Conservation (phyloP, 2,113 vertebrate species). For the Pteruthius melanotis region DNA sequence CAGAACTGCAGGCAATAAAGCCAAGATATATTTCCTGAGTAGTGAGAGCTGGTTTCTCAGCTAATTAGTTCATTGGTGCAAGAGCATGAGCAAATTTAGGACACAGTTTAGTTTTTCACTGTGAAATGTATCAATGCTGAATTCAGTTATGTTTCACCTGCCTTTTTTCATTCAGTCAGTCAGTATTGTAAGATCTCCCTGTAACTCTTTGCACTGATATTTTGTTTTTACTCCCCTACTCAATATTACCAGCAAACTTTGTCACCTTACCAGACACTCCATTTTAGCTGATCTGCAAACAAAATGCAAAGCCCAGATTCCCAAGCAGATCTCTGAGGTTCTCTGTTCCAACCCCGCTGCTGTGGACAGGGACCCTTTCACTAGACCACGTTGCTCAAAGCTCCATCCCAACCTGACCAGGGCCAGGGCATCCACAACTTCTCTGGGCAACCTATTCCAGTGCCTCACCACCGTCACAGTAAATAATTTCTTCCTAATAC, state of each 20-base stretch:
- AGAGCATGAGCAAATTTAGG: not conserved
- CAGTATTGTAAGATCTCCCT: not conserved
- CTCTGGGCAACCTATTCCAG: not conserved
- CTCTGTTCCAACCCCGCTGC: not conserved
- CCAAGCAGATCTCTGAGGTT: not conserved
- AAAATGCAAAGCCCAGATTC: not conserved
- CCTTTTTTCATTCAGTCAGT: not conserved
- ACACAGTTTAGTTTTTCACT: not conserved
- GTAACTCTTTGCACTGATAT: not conserved
- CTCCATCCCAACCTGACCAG: not conserved
- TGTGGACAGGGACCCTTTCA: not conserved
- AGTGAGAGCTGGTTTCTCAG: not conserved
- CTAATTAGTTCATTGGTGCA: not conserved
- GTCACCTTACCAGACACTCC: not conserved
- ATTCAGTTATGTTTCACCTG: not conserved
- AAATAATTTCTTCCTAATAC: not conserved
- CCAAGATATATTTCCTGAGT: not conserved
- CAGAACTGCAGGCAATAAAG: not conserved
- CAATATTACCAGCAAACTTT: not conserved
- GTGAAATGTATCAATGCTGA: not conserved
- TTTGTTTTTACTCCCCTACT: not conserved
- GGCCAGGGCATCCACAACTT: not conserved
- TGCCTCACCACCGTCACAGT: not conserved
- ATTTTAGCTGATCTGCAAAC: not conserved
- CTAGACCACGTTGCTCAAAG: not conserved